Conservation (phyloP, 2,797 vertebrate species). For the Carduelis carduelis region DNA sequence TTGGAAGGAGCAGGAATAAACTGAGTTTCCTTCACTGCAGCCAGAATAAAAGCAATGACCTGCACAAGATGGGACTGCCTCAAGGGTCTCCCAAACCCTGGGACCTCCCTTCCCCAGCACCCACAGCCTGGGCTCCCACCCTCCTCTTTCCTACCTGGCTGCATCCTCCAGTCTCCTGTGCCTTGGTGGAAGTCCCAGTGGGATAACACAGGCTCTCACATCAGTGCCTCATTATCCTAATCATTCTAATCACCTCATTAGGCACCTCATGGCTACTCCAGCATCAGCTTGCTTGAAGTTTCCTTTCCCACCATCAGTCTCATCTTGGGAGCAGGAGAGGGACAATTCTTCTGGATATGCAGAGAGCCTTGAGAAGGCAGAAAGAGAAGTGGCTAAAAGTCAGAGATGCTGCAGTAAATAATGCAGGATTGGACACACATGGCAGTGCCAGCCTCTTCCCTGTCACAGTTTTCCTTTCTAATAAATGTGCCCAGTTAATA, state of each 20-base stretch:
- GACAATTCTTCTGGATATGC: background rate
- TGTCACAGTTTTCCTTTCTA: background rate
- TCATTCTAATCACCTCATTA: background rate
- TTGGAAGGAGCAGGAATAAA: background rate
- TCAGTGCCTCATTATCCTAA: background rate
- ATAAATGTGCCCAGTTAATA: background rate
- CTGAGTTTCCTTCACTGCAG: background rate
- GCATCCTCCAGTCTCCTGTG: fast-evolving
- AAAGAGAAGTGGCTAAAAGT: background rate
- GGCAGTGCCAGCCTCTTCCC: background rate
- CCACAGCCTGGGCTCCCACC: background rate
- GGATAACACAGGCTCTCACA: background rate
- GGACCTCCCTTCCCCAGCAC: background rate
- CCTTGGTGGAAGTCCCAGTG: fast-evolving
- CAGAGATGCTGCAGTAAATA: background rate
- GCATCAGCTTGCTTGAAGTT: fast-evolving
- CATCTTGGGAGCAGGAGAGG: background rate
- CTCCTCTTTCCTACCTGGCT: background rate
- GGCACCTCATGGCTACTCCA: background rate
- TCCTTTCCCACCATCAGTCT: background rate
- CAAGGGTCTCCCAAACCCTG: background rate
- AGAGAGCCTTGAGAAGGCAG: background rate
- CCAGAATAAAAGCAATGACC: background rate
- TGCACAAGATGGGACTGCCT: background rate
- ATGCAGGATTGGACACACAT: background rate